These are phyloP conservation scores for Kryphioiulus occultus DNA, from an alignment of 2,888 invertebrate species.

Conservation along the genomic window DNA sequence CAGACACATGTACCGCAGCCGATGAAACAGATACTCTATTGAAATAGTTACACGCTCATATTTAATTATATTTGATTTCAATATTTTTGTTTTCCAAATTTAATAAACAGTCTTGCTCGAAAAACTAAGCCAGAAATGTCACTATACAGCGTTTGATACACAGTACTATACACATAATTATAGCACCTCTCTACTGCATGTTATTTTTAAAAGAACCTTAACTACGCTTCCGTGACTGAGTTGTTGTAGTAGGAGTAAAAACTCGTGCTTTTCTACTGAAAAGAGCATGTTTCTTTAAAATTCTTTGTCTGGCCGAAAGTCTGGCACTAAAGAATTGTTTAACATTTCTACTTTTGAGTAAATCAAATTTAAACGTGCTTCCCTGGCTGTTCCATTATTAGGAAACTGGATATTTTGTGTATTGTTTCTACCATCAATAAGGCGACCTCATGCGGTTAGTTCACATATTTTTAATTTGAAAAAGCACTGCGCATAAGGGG, in stretches of 20 bases:
- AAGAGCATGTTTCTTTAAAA: not conserved
- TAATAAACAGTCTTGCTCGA: no score
- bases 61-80: no score
- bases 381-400: not conserved
- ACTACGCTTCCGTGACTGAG: no score
- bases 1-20: not conserved
- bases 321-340: no score
- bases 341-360: not conserved
- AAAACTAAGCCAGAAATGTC: no score
- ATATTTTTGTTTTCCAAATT: no score
- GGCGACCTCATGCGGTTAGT: not conserved
- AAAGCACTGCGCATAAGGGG: not conserved
- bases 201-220: no score
- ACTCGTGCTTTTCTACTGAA: not conserved
- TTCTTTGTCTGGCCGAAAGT: not conserved
- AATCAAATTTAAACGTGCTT: not conserved
- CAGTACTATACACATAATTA: no score
- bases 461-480: slow-evolving; percentile 4
- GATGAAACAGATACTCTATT: not conserved
- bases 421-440: not conserved
- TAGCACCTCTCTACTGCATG: no score
- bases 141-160: no score
- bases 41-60: not conserved
- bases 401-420: not conserved
- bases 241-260: not conserved